Conservation (phyloP, 64 coral and sea anemone genomes). For the Montipora efflorescens region DNA sequence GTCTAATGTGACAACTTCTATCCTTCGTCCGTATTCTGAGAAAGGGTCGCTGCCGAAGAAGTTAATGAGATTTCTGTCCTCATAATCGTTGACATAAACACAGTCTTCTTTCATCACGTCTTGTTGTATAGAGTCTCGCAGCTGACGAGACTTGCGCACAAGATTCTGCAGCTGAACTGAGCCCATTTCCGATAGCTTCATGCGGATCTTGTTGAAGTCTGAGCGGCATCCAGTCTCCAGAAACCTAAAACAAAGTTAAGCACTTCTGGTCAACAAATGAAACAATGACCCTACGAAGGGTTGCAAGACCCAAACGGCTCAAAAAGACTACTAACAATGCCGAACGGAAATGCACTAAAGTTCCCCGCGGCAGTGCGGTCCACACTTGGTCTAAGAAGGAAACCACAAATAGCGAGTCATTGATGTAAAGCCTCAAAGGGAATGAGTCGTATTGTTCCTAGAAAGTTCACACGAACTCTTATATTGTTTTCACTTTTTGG, state of each 20-base stretch:
- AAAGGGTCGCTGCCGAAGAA: constrained; percentile 83
- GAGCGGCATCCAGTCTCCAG: constrained; percentile 95
- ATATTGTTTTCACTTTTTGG: too few relatives aligned
- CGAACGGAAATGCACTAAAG: not conserved
- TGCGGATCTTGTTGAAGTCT: constrained; percentile 99
- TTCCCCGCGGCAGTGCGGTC: not conserved
- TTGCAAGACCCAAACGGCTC: not conserved
- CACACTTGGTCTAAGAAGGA: constrained; percentile 23
- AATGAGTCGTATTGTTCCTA: too few relatives aligned
- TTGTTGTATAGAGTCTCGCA: constrained; percentile 87
- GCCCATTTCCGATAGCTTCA: constrained; percentile 93
- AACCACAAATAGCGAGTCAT: constrained; percentile 31
- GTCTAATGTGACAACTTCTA: constrained; percentile 92
- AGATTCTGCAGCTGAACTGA: constrained; percentile 90
- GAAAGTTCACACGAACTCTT: too few relatives aligned
- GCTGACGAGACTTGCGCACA: constrained; percentile 89
- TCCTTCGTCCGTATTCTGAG: constrained; percentile 77
- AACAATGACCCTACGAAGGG: not conserved
- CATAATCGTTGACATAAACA: constrained; percentile 95
- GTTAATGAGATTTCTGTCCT: constrained; percentile 83
- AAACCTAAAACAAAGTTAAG: constrained; percentile 76
- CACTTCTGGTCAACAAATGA: not conserved
- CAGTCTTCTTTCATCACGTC: constrained; percentile 95
- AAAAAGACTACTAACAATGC: not conserved
- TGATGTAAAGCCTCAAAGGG: not conserved